phyloP scores from a whole-genome alignment of 2,113 vertebrate genomes.

The Oryzias melastigma region DNA sequence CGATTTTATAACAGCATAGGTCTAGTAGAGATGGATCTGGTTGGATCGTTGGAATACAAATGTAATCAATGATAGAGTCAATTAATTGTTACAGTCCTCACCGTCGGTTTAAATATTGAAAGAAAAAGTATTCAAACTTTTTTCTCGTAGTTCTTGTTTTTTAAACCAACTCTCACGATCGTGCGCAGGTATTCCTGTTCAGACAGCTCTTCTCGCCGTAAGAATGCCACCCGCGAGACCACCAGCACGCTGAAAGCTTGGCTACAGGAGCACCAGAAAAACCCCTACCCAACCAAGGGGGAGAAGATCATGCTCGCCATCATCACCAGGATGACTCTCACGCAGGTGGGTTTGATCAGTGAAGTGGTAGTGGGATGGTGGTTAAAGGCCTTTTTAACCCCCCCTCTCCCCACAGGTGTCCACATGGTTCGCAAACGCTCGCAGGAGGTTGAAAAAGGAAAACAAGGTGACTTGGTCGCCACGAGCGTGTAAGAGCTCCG shows the following conservation, averaged over 20 bases:
- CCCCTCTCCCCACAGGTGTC: slow-evolving; percentile 71
- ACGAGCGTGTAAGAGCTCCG: slow-evolving; percentile 85
- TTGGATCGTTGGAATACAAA: too few relatives aligned
- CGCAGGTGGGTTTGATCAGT: slow-evolving; percentile 60
- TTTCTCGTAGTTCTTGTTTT: too few relatives aligned
- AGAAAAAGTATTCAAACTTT: too few relatives aligned
- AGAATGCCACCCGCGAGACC: slow-evolving; percentile 94
- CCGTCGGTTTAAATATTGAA: too few relatives aligned
- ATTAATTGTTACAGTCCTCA: too few relatives aligned
- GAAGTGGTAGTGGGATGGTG: too few relatives aligned
- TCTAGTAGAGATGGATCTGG: too few relatives aligned
- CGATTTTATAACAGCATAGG: too few relatives aligned
- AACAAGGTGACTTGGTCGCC: slow-evolving; percentile 94
- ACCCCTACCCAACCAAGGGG: slow-evolving; percentile 87
- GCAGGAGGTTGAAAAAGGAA: slow-evolving; percentile 90
- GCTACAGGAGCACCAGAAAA: slow-evolving; percentile 89
- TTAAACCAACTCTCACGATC: neutral
- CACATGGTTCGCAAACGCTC: slow-evolving; percentile 92
- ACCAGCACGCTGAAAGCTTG: slow-evolving; percentile 93
- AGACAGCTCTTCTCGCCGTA: slow-evolving; percentile 87
- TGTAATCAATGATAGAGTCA: too few relatives aligned
- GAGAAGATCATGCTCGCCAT: slow-evolving; percentile 90
- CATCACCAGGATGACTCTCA: slow-evolving; percentile 91
- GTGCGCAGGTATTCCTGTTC: slow-evolving; percentile 85
- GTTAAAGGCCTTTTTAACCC: neutral